A percentile compares a stretch with the other conserved stretches of the same genome.
These are phyloP conservation scores for Rhabdomys pumilio DNA, from an alignment of 2,797 vertebrate genomes.

Conservation along the genomic window DNA sequence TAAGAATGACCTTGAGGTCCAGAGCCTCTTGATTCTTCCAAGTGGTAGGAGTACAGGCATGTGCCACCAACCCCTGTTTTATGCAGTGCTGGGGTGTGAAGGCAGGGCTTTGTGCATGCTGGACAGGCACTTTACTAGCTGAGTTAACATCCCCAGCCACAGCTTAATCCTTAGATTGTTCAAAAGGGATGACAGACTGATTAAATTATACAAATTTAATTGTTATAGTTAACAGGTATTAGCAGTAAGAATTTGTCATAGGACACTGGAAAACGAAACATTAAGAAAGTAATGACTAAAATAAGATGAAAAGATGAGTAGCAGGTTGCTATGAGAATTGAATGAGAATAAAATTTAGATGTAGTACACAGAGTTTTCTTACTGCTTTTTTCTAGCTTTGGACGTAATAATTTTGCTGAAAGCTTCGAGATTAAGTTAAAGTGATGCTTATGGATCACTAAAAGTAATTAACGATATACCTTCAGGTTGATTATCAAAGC, in stretches of 20 bases:
- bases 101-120: neutral
- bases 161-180: conserved; percentile 23
- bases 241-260: conserved; percentile 9
- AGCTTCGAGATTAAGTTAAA: conserved; percentile 28
- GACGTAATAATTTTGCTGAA: conserved; percentile 12
- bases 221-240: neutral
- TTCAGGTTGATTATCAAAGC: neutral
- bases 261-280: neutral
- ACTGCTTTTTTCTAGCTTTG: conserved; percentile 37
- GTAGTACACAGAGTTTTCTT: conserved; percentile 24
- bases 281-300: conserved; percentile 59
- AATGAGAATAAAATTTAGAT: neutral
- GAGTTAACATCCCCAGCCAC: neutral
- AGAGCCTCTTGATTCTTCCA: neutral
- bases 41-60: neutral
- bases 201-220: conserved; percentile 40
- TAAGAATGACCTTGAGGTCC: neutral
- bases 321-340: conserved; percentile 43
- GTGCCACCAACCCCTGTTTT: neutral
- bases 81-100: neutral
- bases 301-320: conserved; percentile 12
- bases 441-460: conserved; percentile 31
- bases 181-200: neutral
- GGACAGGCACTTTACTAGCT: neutral
- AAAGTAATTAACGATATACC: conserved; percentile 23